A percentile compares a stretch with the other conserved stretches of the same genome.
Evolutionary conservation across 2,797 vertebrate genomes (phyloP).

Genomic region (Gymnothorax reevesii): DNA sequence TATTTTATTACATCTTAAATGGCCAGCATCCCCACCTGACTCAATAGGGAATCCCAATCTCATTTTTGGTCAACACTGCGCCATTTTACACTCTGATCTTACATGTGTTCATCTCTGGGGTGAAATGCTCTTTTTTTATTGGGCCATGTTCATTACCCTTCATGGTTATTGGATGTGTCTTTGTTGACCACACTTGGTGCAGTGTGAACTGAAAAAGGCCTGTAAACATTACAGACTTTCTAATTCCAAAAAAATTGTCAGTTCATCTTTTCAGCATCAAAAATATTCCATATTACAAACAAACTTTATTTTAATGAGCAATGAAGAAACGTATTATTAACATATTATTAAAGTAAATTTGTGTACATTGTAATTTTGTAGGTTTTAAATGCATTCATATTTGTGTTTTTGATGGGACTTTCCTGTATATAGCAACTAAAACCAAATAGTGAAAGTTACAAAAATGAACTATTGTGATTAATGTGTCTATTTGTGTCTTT

Average conservation of each 20-base stretch:
- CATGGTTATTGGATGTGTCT: neutral
- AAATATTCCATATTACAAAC: neutral
- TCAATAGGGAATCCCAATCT: neutral
- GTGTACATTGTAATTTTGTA: slow-evolving; percentile 29
- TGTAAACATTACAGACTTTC: neutral
- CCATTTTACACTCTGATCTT: neutral
- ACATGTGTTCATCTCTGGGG: neutral
- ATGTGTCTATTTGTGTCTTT: neutral
- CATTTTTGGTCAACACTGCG: neutral
- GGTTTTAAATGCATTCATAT: slow-evolving; percentile 31
- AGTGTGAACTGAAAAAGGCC: neutral
- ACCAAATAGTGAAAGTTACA: slow-evolving; percentile 34
- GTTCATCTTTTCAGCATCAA: neutral
- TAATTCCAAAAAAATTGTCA: neutral
- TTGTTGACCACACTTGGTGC: neutral
- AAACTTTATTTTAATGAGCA: slow-evolving; percentile 15
- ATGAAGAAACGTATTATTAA: slow-evolving; percentile 13
- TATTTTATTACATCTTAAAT: neutral
- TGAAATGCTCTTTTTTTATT: neutral
- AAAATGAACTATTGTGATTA: neutral
- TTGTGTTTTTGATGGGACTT: slow-evolving; percentile 36
- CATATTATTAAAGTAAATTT: slow-evolving; percentile 12
- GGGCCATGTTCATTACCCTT: neutral
- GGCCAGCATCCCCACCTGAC: neutral
- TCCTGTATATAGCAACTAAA: slow-evolving; percentile 40